Conservation (phyloP, 2,888 invertebrate genomes). For the Argyresthia goedartella region DNA sequence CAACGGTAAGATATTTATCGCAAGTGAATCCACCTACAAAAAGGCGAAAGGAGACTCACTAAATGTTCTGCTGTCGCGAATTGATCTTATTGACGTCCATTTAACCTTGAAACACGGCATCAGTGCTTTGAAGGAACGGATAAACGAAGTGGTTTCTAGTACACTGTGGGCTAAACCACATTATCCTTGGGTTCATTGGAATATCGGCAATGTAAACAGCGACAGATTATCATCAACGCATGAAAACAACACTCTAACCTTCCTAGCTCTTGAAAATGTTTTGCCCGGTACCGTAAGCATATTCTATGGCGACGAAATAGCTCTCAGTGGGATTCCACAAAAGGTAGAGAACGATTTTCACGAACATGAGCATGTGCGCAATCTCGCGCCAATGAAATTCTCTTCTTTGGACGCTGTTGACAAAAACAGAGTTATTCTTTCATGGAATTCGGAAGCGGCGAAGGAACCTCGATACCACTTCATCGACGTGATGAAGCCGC, state of each 20-base stretch:
- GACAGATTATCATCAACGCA: conserved; percentile 70
- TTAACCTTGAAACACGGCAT: conserved; percentile 72
- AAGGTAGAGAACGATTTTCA: conserved; percentile 66
- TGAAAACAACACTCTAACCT: conserved; percentile 76
- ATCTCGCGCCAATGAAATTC: conserved; percentile 81
- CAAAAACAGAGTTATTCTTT: conserved; percentile 54
- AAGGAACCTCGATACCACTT: conserved; percentile 62
- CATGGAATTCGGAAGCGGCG: conserved; percentile 75
- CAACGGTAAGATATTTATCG: conserved; percentile 74
- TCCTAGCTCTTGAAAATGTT: conserved; percentile 81
- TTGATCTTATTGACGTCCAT: conserved; percentile 81
- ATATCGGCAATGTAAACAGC: conserved; percentile 75
- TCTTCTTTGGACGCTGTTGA: conserved; percentile 34
- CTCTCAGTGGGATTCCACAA: conserved; percentile 68
- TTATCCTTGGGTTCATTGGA: conserved; percentile 87
- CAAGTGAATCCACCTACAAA: conserved; percentile 70
- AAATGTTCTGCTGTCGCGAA: conserved; percentile 72
- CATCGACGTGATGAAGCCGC: conserved; percentile 66
- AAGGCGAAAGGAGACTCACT: conserved; percentile 53
- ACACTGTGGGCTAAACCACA: conserved; percentile 73
- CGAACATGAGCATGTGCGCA: conserved; percentile 74
- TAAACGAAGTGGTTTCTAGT: conserved; percentile 69
- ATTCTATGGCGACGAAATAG: conserved; percentile 94
- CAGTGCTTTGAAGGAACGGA: conserved; percentile 67
- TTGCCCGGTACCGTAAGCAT: conserved; percentile 89